Evolutionary conservation across 2,797 vertebrate species (phyloP).

Genomic region (Melanotaenia parkinsoni): DNA sequence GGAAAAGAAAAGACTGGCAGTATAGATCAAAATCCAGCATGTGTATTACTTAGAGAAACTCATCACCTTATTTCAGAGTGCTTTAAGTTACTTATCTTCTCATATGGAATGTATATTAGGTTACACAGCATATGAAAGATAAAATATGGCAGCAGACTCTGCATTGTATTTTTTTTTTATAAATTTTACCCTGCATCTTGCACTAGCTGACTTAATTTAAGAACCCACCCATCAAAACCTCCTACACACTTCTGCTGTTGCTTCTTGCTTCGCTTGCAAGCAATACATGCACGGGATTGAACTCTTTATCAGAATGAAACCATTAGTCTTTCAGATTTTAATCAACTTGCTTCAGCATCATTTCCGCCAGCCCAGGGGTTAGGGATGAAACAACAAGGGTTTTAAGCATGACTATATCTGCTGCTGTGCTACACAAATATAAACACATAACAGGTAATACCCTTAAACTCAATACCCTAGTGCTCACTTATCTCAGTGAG

Average conservation of each 20-base stretch:
- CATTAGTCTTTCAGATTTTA: constrained; percentile 35
- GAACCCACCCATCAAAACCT: constrained; percentile 62
- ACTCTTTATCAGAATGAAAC: constrained; percentile 48
- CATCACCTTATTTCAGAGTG: constrained; percentile 11
- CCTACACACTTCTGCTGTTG: constrained; percentile 53
- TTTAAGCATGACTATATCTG: constrained; percentile 38
- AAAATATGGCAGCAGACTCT: constrained; percentile 8
- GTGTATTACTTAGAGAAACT: constrained; percentile 7
- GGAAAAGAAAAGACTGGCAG: neutral
- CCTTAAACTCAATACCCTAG: constrained; percentile 54
- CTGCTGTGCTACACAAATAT: constrained; percentile 59
- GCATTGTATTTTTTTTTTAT: constrained; percentile 34
- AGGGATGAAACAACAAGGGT: constrained; percentile 14
- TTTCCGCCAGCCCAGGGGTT: constrained; percentile 40
- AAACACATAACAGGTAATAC: constrained; percentile 68
- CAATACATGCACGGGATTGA: constrained; percentile 34
- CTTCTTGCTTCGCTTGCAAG: constrained; percentile 30
- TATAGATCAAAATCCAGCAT: constrained; percentile 8
- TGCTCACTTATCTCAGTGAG: constrained; percentile 63
- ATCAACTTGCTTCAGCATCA: constrained; percentile 55
- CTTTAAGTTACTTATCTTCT: constrained; percentile 20
- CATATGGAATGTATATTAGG: neutral
- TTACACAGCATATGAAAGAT: constrained; percentile 11
- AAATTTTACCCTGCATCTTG: constrained; percentile 40
- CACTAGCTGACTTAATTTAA: constrained; percentile 42